Evolutionary conservation across 2,113 vertebrate genomes (phyloP).

Genomic region (Pleuronectes platessa): DNA sequence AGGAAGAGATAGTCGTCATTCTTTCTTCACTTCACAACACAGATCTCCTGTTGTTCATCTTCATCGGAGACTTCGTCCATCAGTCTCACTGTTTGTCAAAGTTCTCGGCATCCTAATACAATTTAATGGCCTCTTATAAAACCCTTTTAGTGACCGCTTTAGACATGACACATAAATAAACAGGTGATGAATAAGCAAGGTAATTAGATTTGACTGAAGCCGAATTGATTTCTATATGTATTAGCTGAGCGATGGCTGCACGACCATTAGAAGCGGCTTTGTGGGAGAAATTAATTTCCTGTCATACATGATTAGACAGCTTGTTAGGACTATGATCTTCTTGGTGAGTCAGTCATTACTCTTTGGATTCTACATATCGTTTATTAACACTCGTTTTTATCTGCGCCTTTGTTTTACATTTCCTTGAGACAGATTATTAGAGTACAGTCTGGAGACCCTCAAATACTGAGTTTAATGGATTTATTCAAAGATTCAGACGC

Average conservation of each 20-base stretch:
- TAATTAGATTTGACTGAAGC: conserved; percentile 63
- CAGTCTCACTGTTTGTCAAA: conserved; percentile 12
- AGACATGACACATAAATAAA: conserved; percentile 42
- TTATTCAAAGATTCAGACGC: conserved; percentile 21
- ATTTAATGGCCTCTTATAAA: conserved; percentile 49
- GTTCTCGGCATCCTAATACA: conserved; percentile 28
- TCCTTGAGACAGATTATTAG: conserved; percentile 4
- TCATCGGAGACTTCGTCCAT: conserved; percentile 30
- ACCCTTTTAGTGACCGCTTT: conserved; percentile 33
- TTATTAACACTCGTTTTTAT: background rate
- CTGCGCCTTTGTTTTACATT: background rate
- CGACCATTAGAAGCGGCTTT: conserved; percentile 47
- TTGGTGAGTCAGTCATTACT: conserved; percentile 31
- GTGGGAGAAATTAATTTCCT: conserved; percentile 65
- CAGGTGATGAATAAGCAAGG: conserved; percentile 64
- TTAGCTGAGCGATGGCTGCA: conserved; percentile 30
- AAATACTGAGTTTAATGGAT: conserved; percentile 10
- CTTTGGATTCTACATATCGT: conserved; percentile 37
- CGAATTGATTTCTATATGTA: conserved; percentile 46
- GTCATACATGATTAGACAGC: conserved; percentile 64
- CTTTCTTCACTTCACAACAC: conserved; percentile 13
- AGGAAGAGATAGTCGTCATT: background rate
- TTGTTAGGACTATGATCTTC: conserved; percentile 50
- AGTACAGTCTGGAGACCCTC: background rate
- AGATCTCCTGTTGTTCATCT: conserved; percentile 37